Conservation (phyloP, 2,888 invertebrate species). For the Syrphus vitripennis region DNA sequence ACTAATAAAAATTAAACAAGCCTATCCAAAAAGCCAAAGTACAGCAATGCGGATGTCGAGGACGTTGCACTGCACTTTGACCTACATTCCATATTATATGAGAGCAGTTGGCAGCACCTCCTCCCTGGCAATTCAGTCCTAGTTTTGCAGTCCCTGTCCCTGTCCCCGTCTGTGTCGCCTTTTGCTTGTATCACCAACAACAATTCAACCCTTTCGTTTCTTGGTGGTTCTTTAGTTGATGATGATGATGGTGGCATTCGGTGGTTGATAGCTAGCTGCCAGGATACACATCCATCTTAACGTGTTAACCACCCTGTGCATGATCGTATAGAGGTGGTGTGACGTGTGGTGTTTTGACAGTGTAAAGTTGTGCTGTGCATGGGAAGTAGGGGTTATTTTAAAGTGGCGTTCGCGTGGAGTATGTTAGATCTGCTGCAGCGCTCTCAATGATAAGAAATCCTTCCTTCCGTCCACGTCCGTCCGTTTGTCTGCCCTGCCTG, state of each 20-base stretch:
- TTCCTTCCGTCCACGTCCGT: constrained; percentile 25
- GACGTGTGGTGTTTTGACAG: constrained; percentile 13
- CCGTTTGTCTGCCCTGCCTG: constrained; percentile 26
- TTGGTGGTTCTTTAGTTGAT: constrained; percentile 45
- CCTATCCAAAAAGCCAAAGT: constrained; percentile 79
- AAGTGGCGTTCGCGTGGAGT: constrained; percentile 69
- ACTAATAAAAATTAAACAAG: constrained; percentile 77
- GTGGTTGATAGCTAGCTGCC: constrained; percentile 76
- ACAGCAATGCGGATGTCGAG: constrained; percentile 82
- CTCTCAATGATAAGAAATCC: constrained; percentile 70
- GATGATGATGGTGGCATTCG: constrained; percentile 78
- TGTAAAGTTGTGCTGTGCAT: constrained; percentile 15
- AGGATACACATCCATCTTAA: constrained; percentile 72
- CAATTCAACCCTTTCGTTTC: constrained; percentile 32
- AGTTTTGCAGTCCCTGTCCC: constrained; percentile 23
- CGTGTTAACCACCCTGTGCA: constrained; percentile 69
- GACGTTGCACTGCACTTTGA: constrained; percentile 81
- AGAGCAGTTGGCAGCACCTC: constrained; percentile 23
- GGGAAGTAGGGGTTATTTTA: constrained; percentile 34
- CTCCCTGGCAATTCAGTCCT: constrained; percentile 60
- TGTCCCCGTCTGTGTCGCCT: neutral
- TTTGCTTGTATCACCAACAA: neutral
- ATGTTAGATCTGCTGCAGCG: constrained; percentile 71
- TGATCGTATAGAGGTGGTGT: constrained; percentile 36
- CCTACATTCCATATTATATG: constrained; percentile 79